phyloP scores from a whole-genome alignment of 2,888 invertebrate genomes.

The Nematopogon swammerdamellus region DNA sequence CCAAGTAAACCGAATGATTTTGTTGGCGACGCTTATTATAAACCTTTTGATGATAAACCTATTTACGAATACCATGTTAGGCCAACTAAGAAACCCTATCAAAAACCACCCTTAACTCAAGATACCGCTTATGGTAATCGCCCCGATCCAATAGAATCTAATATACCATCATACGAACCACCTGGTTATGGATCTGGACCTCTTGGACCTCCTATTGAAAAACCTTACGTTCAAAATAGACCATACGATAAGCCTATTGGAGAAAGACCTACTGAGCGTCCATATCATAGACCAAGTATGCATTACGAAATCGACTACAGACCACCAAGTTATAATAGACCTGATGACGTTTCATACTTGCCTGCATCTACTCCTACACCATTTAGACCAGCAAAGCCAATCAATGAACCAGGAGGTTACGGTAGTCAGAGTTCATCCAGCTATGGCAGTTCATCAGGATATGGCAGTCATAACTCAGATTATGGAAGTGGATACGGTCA shows the following conservation, averaged over 20 bases:
- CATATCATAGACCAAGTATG: background rate
- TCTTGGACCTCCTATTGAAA: background rate
- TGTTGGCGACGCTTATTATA: slow-evolving; percentile 10
- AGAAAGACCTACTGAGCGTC: background rate
- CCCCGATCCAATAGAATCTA: background rate
- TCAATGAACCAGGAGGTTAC: too few relatives aligned
- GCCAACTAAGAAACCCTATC: slow-evolving; percentile 30
- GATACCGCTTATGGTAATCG: slow-evolving; percentile 17
- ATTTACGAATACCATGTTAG: slow-evolving; percentile 33
- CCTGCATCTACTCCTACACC: too few relatives aligned
- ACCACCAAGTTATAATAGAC: background rate
- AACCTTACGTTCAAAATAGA: background rate
- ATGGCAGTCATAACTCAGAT: too few relatives aligned
- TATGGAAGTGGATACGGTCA: slow-evolving; percentile 2
- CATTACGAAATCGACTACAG: background rate
- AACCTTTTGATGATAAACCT: slow-evolving; percentile 21
- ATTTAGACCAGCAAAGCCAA: background rate
- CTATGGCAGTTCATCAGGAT: background rate
- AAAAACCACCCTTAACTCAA: slow-evolving; percentile 15
- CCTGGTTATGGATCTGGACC: background rate
- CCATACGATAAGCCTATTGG: background rate
- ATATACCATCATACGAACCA: background rate
- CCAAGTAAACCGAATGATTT: background rate
- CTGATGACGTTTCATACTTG: background rate
- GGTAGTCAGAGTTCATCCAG: background rate